Conservation (phyloP, 2,113 vertebrate genomes). For the Cyphomyrus discorhynchus region DNA sequence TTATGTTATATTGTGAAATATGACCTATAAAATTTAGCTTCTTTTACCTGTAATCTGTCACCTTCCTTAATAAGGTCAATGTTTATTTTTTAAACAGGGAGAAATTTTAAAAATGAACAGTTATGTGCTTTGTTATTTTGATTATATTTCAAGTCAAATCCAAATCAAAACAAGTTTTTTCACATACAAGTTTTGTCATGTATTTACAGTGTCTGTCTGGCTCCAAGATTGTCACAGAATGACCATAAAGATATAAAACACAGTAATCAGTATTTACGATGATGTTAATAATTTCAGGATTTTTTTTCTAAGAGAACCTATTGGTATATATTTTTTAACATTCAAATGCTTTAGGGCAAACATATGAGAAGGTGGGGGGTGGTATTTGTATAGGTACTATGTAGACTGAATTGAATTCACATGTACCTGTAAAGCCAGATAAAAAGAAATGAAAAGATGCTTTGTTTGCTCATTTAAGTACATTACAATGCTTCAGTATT, state of each 20-base stretch:
- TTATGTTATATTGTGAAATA: background rate
- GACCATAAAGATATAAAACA: background rate
- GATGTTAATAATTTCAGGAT: background rate
- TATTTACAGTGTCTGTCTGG: background rate
- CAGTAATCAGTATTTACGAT: background rate
- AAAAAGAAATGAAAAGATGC: too few relatives aligned
- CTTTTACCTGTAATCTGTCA: background rate
- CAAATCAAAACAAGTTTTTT: background rate
- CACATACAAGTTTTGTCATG: background rate
- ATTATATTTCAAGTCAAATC: background rate
- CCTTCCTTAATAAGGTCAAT: background rate
- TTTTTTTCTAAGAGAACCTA: background rate
- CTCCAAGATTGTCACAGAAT: background rate
- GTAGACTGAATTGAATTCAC: background rate
- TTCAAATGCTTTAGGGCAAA: background rate
- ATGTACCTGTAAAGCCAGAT: background rate
- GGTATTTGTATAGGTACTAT: background rate
- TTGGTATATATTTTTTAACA: background rate
- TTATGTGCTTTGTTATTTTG: background rate
- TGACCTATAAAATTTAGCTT: background rate
- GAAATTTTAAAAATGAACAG: background rate
- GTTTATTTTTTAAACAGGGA: background rate
- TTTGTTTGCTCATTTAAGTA: background rate
- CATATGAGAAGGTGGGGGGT: background rate
- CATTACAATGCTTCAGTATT: background rate